Evolutionary conservation across 2,888 invertebrate genomes (phyloP).

Genomic region (Loripinus fragilis): DNA sequence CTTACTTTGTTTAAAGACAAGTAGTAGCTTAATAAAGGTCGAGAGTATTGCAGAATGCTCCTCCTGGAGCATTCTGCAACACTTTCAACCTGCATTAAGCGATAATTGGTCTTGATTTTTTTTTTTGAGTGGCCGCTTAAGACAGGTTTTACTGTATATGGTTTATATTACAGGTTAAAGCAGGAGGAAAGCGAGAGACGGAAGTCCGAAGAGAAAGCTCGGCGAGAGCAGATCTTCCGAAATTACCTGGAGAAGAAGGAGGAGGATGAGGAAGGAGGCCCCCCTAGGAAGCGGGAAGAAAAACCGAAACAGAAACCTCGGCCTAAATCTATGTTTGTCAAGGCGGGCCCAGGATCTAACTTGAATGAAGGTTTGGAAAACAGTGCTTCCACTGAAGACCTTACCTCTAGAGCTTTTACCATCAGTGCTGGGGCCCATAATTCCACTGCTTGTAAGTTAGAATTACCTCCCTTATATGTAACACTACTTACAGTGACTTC

Average conservation of each 20-base stretch:
- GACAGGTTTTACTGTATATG: too few species aligned
- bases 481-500: not conserved
- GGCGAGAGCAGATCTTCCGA: slow-evolving; percentile 94
- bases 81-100: too few species aligned
- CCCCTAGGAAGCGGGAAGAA: slow-evolving; percentile 55
- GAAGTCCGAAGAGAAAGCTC: slow-evolving; percentile 93
- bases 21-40: too few species aligned
- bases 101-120: too few species aligned
- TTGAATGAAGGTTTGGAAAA: slow-evolving; percentile 58
- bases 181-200: slow-evolving; percentile 88
- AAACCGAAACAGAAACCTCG: slow-evolving; percentile 64
- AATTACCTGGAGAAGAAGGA: slow-evolving; percentile 97
- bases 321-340: slow-evolving; percentile 78
- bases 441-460: slow-evolving; percentile 50
- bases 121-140: too few species aligned
- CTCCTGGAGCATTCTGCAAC: too few species aligned
- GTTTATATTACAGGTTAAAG: slow-evolving; percentile 85
- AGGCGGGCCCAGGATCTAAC: slow-evolving; percentile 57
- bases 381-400: slow-evolving; percentile 74
- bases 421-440: slow-evolving; percentile 38
- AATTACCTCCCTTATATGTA: too few species aligned
- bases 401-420: slow-evolving; percentile 57
- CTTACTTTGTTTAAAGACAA: too few species aligned
- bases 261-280: slow-evolving; percentile 86
- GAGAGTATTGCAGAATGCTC: too few species aligned